Conservation (phyloP, 2,113 vertebrate genomes). For the Oreochromis tanganicae region DNA sequence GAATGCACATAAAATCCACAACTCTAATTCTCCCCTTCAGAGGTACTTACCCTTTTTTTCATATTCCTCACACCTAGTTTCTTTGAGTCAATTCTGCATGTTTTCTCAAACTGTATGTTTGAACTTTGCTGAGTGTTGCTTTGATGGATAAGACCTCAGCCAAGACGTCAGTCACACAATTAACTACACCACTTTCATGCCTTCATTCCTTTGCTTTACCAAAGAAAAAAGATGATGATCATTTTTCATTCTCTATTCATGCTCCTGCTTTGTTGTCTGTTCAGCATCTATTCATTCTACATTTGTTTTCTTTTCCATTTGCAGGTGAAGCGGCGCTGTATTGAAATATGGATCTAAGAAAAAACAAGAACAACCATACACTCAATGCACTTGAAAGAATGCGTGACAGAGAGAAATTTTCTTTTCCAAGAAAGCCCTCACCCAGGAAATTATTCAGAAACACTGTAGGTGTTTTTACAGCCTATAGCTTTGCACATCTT, state of each 20-base stretch:
- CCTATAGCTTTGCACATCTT: neutral
- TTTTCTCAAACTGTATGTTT: neutral
- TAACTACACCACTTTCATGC: neutral
- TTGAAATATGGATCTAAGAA: neutral
- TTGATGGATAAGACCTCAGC: neutral
- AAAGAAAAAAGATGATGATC: neutral
- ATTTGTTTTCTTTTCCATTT: neutral
- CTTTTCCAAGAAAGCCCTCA: neutral
- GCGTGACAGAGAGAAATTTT: neutral
- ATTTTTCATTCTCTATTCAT: neutral
- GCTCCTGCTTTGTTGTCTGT: neutral
- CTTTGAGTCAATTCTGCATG: neutral
- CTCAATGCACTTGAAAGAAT: accelerated
- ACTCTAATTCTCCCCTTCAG: neutral
- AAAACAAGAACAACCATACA: neutral
- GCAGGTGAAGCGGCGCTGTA: neutral
- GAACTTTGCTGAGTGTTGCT: neutral
- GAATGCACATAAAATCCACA: neutral
- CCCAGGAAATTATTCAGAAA: neutral
- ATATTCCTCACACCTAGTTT: neutral
- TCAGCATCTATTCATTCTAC: neutral
- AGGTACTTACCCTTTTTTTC: neutral
- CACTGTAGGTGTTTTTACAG: neutral
- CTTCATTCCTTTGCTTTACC: neutral
- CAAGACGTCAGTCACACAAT: neutral